Conservation (phyloP, 2,797 vertebrate species). For the Sebastes nivosus region DNA sequence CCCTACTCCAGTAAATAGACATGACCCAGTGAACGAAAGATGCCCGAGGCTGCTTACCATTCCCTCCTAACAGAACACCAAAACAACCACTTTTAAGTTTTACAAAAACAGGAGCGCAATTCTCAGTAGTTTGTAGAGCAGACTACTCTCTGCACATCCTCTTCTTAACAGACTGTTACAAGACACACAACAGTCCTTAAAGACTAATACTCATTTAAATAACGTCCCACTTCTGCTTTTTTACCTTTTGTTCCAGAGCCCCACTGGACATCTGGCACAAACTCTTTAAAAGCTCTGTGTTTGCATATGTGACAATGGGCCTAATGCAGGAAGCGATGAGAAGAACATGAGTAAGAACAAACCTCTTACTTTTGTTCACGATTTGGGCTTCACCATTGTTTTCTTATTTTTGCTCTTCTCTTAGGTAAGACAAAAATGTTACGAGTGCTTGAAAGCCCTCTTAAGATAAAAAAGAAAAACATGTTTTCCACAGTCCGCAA, state of each 20-base stretch:
- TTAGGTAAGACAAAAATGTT: not conserved
- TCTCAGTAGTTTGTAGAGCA: not conserved
- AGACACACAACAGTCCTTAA: not conserved
- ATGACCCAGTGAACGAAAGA: slow-evolving; percentile 3
- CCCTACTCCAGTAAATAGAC: slow-evolving; percentile 9
- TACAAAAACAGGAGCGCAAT: not conserved
- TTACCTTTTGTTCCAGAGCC: not conserved
- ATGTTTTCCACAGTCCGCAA: not conserved
- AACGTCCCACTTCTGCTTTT: not conserved
- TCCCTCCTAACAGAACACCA: not conserved
- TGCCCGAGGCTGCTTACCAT: not conserved
- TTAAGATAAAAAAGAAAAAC: too few relatives aligned
- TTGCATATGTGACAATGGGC: not conserved
- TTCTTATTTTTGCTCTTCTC: not conserved
- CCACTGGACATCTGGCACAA: not conserved
- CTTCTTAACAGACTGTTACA: not conserved
- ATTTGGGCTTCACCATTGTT: not conserved
- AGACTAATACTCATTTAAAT: not conserved
- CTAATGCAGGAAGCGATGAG: not conserved
- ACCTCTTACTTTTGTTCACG: not conserved
- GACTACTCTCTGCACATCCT: not conserved
- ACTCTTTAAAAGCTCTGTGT: not conserved
- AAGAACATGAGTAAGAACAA: not conserved
- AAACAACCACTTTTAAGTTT: slow-evolving; percentile 19
- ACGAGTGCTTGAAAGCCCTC: not conserved